Evolutionary conservation across 2,113 vertebrate genomes (phyloP), one percentile per base, ranked within the genome.

Genomic region (Pica pica): DNA sequence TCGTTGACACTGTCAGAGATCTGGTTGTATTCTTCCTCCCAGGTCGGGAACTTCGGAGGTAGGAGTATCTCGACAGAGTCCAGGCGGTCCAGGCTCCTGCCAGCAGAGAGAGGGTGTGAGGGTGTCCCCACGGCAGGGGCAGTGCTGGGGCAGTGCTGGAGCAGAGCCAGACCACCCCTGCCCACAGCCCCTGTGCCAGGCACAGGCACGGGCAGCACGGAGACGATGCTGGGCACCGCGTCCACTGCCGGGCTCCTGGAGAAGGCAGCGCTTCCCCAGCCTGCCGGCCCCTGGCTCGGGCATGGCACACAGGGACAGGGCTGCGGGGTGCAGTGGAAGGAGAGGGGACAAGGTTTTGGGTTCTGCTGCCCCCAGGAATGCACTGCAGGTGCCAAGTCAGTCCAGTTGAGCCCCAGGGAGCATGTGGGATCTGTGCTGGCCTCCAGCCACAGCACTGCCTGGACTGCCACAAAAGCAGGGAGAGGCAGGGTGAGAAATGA

Each of bases 11-110:
- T 99, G 97, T 99, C 99, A 50, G 98, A 98, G 97, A 98, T 98
- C 93, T 98, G 99, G 94, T 99, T 99, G 96, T 99, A 99, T 97
- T 99, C 99, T 90, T 99, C 99, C 73, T 99, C 99, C 99, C 99
- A 99, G 91, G 97, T 98, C 3, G 98, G 98, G 97, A 99, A 99
- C 94, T 99, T 98, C 11, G 98, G 98, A 89, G 98, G 98, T 75
- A 98, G 89, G 26, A 98, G 97, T 74, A 98, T 98, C 88, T 98
- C 99, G 1, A 99, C 98, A 76, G 99, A 99, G 97, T 99, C 99
- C 89, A 99, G 97, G 95, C 98, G 99, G 97, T 99, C 99, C 96
- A 99, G 98, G 97, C 99, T 99, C 97, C 98, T 99, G 95, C 97
- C 68, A 98, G 95, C 91, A 98, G 90, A 98, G 96, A 90, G 83